These are phyloP conservation scores for Heterodera schachtii DNA, from an alignment of 1,140 invertebrate genomes.

Conservation along the genomic window DNA sequence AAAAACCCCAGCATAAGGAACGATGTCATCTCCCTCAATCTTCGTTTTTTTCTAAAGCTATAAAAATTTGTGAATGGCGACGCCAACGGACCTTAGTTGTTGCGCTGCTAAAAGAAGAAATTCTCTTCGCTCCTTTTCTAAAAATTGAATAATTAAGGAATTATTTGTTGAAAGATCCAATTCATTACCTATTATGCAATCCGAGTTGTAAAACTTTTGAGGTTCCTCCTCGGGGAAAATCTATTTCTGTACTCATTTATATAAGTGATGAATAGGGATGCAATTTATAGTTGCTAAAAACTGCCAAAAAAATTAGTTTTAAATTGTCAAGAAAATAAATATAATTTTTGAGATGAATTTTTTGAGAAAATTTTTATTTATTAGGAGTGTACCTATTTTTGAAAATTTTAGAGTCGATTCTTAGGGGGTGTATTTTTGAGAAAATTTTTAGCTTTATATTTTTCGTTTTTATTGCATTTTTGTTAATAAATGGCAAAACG, in stretches of 20 bases:
- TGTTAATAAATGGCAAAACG: too few species aligned
- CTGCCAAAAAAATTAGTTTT: too few species aligned
- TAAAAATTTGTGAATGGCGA: not conserved
- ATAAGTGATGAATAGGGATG: too few species aligned
- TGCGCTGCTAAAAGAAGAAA: not conserved
- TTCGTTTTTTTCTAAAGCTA: slow-evolving; percentile 43
- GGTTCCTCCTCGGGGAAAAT: slow-evolving; percentile 33
- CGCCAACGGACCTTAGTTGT: not conserved
- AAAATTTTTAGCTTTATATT: too few species aligned
- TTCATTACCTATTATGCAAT: not conserved
- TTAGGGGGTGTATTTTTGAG: too few species aligned
- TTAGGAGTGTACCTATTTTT: too few species aligned
- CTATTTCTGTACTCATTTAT: slow-evolving; percentile 36
- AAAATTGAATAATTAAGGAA: too few species aligned
- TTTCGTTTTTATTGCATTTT: too few species aligned
- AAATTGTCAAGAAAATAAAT: not conserved
- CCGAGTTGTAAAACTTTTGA: slow-evolving; percentile 1
- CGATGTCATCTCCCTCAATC: slow-evolving; percentile 27
- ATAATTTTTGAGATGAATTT: not conserved
- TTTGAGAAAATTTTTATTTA: too few species aligned
- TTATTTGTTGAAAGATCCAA: not conserved
- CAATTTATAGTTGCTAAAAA: too few species aligned
- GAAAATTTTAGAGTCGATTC: too few species aligned
- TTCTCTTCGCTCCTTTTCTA: not conserved
- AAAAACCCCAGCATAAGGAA: slow-evolving; percentile 49